Evolutionary conservation across 92 coral and sea anemone genomes (phyloP).

Genomic region (Zoanthus solanderi): DNA sequence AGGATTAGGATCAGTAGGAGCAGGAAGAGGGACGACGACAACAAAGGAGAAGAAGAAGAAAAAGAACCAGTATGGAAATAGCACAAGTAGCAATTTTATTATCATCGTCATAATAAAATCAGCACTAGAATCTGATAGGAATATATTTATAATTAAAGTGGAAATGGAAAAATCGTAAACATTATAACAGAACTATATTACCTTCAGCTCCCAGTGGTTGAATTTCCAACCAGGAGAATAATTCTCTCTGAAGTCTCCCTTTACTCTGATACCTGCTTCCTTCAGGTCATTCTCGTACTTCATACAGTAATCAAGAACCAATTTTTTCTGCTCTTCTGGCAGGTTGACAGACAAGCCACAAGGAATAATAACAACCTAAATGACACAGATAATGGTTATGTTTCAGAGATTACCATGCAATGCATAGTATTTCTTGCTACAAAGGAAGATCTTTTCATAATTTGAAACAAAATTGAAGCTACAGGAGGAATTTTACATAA

Average conservation of each 20-base stretch:
- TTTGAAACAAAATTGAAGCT: too few species aligned
- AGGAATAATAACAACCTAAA: constrained; percentile 87
- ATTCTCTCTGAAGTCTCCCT: constrained; percentile 88
- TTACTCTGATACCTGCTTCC: constrained; percentile 80
- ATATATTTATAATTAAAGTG: neutral
- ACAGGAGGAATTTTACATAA: too few species aligned
- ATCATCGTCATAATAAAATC: too few species aligned
- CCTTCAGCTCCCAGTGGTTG: constrained; percentile 99
- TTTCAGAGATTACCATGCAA: too few species aligned
- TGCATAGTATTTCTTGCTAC: too few species aligned
- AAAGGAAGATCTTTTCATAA: too few species aligned
- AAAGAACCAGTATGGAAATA: too few species aligned
- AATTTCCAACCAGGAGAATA: constrained; percentile 99
- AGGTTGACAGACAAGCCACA: constrained; percentile 93
- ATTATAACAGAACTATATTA: neutral
- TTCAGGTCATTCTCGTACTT: constrained; percentile 72
- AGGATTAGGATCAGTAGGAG: too few species aligned
- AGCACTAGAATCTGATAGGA: too few species aligned
- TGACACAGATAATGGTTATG: neutral
- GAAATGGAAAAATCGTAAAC: neutral
- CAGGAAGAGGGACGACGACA: too few species aligned
- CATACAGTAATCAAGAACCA: constrained; percentile 70
- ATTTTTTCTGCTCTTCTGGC: constrained; percentile 74
- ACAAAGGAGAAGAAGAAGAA: too few species aligned
- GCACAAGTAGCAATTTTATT: too few species aligned